Base-by-base conservation (phyloP, 2,797 vertebrate genomes). In the Etheostoma nigrum region DNA sequence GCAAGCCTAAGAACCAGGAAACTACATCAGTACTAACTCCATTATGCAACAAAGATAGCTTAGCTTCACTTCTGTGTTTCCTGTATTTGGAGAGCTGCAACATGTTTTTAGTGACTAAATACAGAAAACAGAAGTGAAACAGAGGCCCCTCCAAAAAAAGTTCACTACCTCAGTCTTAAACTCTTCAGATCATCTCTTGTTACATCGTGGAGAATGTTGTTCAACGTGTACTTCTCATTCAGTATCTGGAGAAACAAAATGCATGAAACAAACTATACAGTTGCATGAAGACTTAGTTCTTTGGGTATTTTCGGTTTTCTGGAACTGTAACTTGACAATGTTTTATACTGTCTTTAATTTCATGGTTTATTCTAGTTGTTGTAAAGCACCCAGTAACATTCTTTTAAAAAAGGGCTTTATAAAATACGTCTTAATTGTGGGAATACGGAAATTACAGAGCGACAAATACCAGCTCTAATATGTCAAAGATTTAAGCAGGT, bases 161-260 rank as follows among this genome's bases (percentile, higher is more conserved):
- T 12, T 67, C 13, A 14, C 18, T 94, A 99, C 98, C 98, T 97
- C 90, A 99, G 93, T 88, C 95, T 96, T 90, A 99, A 91, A 93
- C 94, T 96, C 92, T 99, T 99, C 89, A 99, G 93, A 85, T 99
- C 98, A 4, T 99, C 98, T 85, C 98, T 95, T 1, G 97, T 98
- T 85, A 99, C 95, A 47, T 94, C 96, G 84, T 95, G 93, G 81
- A 99, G 97, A 89, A 99, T 88, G 88, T 99, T 95, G 8, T 93
- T 94, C 88, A 99, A 84, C 33, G 96, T 97, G 69, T 97, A 99
- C 59, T 97, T 95, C 93, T 99, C 98, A 71, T 90, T 91, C 87
- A 97, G 84, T 86, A 99, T 97, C 98, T 99, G 61, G 12, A 77
- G 52, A 47, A 21, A 78, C 52, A 81, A 61, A 62, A 23, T 14